Percentiles rank a stretch among this genome's conserved stretches.
Conservation (phyloP, 2,113 vertebrate genomes). For the Nibea albiflora region DNA sequence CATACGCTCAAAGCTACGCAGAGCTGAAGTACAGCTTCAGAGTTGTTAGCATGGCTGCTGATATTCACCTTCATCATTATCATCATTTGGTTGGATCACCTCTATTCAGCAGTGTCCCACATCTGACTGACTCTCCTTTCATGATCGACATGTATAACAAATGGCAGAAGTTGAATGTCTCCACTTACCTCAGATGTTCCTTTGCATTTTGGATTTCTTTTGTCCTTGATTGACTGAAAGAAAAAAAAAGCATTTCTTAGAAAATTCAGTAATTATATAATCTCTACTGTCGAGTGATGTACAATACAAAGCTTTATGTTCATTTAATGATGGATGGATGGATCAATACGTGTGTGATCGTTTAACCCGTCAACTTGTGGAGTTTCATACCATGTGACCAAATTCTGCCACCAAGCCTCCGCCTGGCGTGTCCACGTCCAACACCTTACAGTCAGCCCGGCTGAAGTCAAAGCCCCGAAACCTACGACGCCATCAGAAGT, state of each 20-base stretch:
- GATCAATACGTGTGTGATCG: too few species aligned
- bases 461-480: conserved; percentile 92
- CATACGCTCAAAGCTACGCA: not conserved
- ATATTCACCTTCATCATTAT: too few species aligned
- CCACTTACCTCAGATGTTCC: conserved; percentile 88
- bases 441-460: conserved; percentile 87
- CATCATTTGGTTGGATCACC: too few species aligned
- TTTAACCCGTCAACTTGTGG: not conserved
- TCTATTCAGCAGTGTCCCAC: too few species aligned
- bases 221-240: conserved; percentile 90
- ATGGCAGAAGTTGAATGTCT: not conserved
- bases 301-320: not conserved
- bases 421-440: conserved; percentile 91
- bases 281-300: not conserved
- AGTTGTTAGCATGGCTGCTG: too few species aligned
- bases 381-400: conserved; percentile 88
- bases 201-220: conserved; percentile 80
- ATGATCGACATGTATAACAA: too few species aligned
- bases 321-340: not conserved
- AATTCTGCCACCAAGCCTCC: conserved; percentile 92
- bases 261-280: not conserved
- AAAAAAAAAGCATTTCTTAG: not conserved
- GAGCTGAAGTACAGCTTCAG: too few species aligned
- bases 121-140: too few species aligned
- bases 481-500: conserved; percentile 58